Base-by-base conservation (phyloP, 2,797 vertebrate genomes). In the Mus minutoides region DNA sequence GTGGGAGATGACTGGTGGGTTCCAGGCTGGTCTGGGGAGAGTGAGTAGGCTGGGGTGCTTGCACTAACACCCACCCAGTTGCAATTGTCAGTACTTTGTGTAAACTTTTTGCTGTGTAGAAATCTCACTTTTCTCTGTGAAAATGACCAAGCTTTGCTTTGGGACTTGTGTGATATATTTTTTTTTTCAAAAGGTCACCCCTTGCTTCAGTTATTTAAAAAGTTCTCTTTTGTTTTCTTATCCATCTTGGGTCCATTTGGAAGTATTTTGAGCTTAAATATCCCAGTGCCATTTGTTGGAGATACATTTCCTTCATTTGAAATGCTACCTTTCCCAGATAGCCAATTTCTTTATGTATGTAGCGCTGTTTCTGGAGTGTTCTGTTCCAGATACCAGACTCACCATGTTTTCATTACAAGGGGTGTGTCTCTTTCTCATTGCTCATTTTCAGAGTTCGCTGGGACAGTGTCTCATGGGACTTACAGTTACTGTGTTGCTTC, bases 181-280 rank as follows among this genome's bases (percentile, higher is more conserved):
- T 69, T 69, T 40, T 84, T 88, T n/a, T 91, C 58, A 49, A 97
- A 92, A 84, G 92, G 13, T 43, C 24, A 26, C 37, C n/a, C 29
- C 29, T 90, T 9, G 22, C 8, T 94, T 95, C 14, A 17, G 60
- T 87, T 73, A 58, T 69, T 93, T 73, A 4, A 1, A 83, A 91
- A 58, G 10, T 56, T 49, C 80, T 92, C 54, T 96, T 49, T 17
- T 83, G 73, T 31, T 58, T 91, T 91, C 31, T 96, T 49, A 86
- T 40, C 16, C 40, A 79, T 71, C 71, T 96, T 89, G 71, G 73
- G 46, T 85, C 86, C 86, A 94, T 91, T 73, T 96, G 89, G 78
- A 95, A 95, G n/a, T 86, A 93, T 58, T 86, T 94, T 54, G 92
- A 94, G n/a, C 80, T 26, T 67, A 87, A 82, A 92, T 94, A 84